Percentiles rank a stretch among this genome's conserved stretches.
phyloP scores from a whole-genome alignment of 1,140 invertebrate genomes.

The Plodia interpunctella region DNA sequence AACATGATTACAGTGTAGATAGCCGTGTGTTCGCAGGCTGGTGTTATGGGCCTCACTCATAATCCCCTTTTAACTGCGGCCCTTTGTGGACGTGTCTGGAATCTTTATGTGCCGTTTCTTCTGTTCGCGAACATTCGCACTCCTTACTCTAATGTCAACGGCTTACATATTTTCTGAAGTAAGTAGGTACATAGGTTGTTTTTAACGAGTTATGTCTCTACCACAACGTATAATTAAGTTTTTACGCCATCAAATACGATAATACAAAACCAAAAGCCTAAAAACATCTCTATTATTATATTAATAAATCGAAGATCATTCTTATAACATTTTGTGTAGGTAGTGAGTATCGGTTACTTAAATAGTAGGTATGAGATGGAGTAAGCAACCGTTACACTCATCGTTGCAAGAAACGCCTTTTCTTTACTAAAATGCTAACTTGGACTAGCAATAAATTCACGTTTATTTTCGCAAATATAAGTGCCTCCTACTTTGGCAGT shows the following conservation, averaged over 20 bases:
- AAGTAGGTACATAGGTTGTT: no score
- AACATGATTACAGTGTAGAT: slow-evolving; percentile 26
- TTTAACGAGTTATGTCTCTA: no score
- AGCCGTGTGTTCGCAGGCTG: slow-evolving; percentile 40
- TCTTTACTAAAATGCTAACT: slow-evolving; percentile 66
- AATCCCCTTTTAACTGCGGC: slow-evolving; percentile 69
- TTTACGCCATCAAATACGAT: no score
- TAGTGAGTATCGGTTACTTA: no score
- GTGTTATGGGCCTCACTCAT: slow-evolving; percentile 67
- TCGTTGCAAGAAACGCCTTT: background rate
- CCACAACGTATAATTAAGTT: no score
- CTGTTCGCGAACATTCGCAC: slow-evolving; percentile 52
- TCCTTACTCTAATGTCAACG: slow-evolving; percentile 39
- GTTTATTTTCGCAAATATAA: slow-evolving; percentile 69
- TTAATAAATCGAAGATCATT: no score
- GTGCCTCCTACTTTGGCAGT: slow-evolving; percentile 48
- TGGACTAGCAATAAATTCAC: slow-evolving; percentile 71
- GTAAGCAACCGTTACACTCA: no score
- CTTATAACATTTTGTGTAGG: no score
- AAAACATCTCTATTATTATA: no score
- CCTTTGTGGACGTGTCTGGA: slow-evolving; percentile 49
- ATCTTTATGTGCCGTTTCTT: slow-evolving; percentile 44
- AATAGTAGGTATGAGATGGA: no score
- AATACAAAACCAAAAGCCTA: no score
- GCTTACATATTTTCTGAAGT: background rate